Base-by-base conservation (phyloP, 2,888 invertebrate species). In the Sesia apiformis region DNA sequence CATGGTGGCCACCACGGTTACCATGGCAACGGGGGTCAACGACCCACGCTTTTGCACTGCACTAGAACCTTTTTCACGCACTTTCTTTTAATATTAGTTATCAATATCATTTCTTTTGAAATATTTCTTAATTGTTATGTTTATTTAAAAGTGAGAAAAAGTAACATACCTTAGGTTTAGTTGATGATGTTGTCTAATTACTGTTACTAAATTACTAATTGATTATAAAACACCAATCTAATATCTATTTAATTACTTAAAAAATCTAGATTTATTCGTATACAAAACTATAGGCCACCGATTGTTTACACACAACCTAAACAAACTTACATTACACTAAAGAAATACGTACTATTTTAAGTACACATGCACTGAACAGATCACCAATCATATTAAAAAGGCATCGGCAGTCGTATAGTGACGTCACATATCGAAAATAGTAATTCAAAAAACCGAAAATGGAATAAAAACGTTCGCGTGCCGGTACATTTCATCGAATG, bases 381-480 rank as follows among this genome's bases (percentile, higher is more conserved):
- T 23, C 2, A 1, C 23, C 23, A 23, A 23, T 23, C 23, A 23
- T 23, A 23, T 23, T 58, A 56, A 56, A 55, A 57, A 57, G 53
- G 56, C 60, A 55, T 53, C 56, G 61, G 52, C 56, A 60, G 60
- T 61, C 55, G 64, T 64, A 70, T 67, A 70, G 69, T 60, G 75
- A 72, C 66, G 70, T 77, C 74, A 78, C 72, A 74, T 79, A 72
- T 71, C 72, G 64, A 74, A 74, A 69, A 72, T 65, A 63, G 54
- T 60, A 68, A 69, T 70, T 69, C 64, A 72, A 74, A 76, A 76
- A 76, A 75, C 69, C 58, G 60, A 66, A 70, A 69, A 76, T 73
- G 70, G 76, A 85, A 85, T 80, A 87, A 87, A 84, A 85, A 80
- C 83, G 77, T 83, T 82, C 87, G 81, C 86, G 87, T 83, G 81